Percentiles rank a stretch among this genome's conserved stretches.
phyloP scores from a whole-genome alignment of 1,140 invertebrate genomes.

The Drosophila kurseongensis region DNA sequence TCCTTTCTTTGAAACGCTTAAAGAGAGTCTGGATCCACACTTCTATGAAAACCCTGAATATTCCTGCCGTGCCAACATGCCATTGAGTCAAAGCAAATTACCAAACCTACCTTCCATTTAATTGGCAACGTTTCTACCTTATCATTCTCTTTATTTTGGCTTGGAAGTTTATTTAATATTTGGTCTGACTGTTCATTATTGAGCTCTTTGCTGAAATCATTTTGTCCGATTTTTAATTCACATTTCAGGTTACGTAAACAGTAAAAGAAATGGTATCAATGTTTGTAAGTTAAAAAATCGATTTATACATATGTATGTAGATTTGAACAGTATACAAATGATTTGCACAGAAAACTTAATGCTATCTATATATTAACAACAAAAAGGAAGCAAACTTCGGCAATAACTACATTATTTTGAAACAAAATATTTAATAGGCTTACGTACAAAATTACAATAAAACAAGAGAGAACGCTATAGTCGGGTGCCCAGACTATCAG shows the following conservation, averaged over 20 bases:
- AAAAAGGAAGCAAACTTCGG: too few species aligned
- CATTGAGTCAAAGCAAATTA: slow-evolving; percentile 12
- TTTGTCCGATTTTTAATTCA: slow-evolving; percentile 35
- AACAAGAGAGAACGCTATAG: too few species aligned
- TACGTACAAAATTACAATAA: too few species aligned
- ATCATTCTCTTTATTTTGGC: slow-evolving; percentile 16
- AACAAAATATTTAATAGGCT: too few species aligned
- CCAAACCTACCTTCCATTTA: slow-evolving; percentile 17
- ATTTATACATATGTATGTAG: too few species aligned
- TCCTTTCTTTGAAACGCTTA: slow-evolving; percentile 18
- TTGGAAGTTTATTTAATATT: slow-evolving; percentile 20
- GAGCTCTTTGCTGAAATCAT: not conserved
- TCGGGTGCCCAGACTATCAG: too few species aligned
- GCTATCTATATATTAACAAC: too few species aligned
- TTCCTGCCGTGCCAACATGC: slow-evolving; percentile 27
- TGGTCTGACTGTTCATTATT: slow-evolving; percentile 14
- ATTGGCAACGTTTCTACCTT: slow-evolving; percentile 7
- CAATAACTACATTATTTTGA: too few species aligned
- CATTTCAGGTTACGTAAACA: not conserved
- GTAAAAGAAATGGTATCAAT: not conserved
- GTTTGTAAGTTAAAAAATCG: too few species aligned
- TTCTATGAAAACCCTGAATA: slow-evolving; percentile 5
- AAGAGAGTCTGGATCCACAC: slow-evolving; percentile 8
- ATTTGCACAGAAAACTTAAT: too few species aligned
- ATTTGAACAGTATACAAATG: too few species aligned